phyloP scores from a whole-genome alignment of 2,888 invertebrate species.

The Scrobipalpa costella region DNA sequence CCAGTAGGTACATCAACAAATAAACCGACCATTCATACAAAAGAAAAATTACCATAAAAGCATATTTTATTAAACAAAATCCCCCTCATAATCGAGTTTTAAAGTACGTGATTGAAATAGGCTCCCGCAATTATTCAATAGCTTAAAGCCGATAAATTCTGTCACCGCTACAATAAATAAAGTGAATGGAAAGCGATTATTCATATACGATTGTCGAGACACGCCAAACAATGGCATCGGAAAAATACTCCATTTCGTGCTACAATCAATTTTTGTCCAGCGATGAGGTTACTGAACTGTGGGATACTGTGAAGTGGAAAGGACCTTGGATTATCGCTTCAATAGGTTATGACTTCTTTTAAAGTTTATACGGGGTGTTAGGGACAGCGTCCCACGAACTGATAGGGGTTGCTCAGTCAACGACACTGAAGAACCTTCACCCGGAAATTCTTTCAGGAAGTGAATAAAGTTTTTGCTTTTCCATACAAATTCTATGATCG shows the following conservation, averaged over 20 bases:
- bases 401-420: too few species aligned
- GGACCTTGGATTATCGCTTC: background rate
- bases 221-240: constrained; percentile 50
- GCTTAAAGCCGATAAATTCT: constrained; percentile 62
- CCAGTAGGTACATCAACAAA: too few species aligned
- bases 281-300: constrained; percentile 60
- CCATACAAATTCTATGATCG: too few species aligned
- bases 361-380: too few species aligned
- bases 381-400: too few species aligned
- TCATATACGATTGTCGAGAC: constrained; percentile 47
- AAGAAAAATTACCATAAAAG: too few species aligned
- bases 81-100: constrained; percentile 10
- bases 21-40: too few species aligned
- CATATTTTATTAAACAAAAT: background rate
- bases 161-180: constrained; percentile 65
- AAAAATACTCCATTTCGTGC: constrained; percentile 52
- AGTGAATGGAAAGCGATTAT: constrained; percentile 55
- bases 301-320: background rate
- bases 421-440: too few species aligned
- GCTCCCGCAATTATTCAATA: constrained; percentile 55
- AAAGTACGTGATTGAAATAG: constrained; percentile 37
- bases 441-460: too few species aligned
- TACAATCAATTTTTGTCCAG: constrained; percentile 69
- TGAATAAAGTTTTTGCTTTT: too few species aligned
- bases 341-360: too few species aligned